Percentiles rank a stretch among this genome's conserved stretches.
phyloP scores from a whole-genome alignment of 2,113 vertebrate genomes.

The Recurvirostra avosetta region DNA sequence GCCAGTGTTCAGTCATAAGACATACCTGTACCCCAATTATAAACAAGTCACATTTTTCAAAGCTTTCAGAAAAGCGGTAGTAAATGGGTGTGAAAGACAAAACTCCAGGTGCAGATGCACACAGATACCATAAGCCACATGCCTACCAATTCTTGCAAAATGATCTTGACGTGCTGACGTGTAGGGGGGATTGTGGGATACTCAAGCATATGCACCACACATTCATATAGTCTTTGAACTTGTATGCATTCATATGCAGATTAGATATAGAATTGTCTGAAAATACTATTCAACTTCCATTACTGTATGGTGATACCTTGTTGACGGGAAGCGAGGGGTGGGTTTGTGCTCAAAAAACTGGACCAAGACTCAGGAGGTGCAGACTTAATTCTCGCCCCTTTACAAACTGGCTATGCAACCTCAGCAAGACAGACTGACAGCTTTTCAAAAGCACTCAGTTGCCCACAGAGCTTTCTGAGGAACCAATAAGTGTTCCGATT shows the following conservation, averaged over 20 bases:
- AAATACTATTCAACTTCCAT: background rate
- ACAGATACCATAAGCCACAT: background rate
- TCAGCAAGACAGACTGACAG: background rate
- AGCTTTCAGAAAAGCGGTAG: background rate
- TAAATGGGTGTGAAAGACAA: background rate
- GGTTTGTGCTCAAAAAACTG: background rate
- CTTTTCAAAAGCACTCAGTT: background rate
- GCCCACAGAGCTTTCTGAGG: background rate
- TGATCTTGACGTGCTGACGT: fast-evolving
- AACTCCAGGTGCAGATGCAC: background rate
- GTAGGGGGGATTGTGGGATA: background rate
- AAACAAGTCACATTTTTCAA: background rate
- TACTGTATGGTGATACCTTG: background rate
- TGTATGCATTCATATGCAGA: background rate
- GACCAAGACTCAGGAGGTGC: background rate
- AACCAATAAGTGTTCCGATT: background rate
- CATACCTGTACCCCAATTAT: background rate
- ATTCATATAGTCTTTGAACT: background rate
- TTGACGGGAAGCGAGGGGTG: fast-evolving
- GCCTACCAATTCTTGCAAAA: background rate
- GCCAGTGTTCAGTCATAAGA: background rate
- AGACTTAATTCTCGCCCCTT: background rate
- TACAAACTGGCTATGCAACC: background rate
- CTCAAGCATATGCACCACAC: background rate
- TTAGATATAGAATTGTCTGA: background rate